Base-by-base conservation (phyloP, 2,113 vertebrate genomes). In the Microcebus ravelobensis region DNA sequence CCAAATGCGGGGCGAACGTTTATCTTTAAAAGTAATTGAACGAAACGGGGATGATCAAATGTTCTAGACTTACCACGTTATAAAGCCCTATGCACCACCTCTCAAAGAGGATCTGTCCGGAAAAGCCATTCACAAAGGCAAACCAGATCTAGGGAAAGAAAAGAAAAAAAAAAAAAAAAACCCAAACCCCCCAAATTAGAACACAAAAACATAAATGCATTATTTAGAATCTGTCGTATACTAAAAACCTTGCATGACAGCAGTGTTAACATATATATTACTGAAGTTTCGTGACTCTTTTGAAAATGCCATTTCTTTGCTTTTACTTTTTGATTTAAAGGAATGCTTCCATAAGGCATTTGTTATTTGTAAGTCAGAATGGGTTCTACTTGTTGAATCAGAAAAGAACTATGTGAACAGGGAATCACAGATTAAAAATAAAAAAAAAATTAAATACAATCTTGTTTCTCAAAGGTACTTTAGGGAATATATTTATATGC, bases 51-150 rank as follows among this genome's bases (percentile, higher is more conserved):
- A 71, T 87, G 61, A 88, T 34, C 59, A 42, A 55, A 45, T 18
- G 10, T 14, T 18, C 6, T 15, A 42, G 76, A 99, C 99, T 99
- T 99, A 99, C 99, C 99, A 99, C 99, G 29, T 99, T 99, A 98
- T 99, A 99, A 93, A 99, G 98, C 94, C 99, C 99, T 97, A 99
- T 99, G 97, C 99, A 99, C 99, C 99, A 99, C 95, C 99, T 99
- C 97, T 99, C 99, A 97, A 99, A 99, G 76, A 99, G 99, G 98
- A 99, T 99, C 98, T 99, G 99, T 96, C 99, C 99, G 77, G 99
- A 99, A 98, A 99, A 99, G 73, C 99, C 99, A 95, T 99, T 99
- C 95, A 99, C 99, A 88, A 99, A 99, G 15, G 99, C 99, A 98
- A 99, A 99, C 99, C 99, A 99, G 98, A 99, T 99, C 99, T 99